A percentile compares a stretch with the other conserved stretches of the same genome.
Conservation (phyloP, 2,113 vertebrate species). For the Marcusenius ussheri region DNA sequence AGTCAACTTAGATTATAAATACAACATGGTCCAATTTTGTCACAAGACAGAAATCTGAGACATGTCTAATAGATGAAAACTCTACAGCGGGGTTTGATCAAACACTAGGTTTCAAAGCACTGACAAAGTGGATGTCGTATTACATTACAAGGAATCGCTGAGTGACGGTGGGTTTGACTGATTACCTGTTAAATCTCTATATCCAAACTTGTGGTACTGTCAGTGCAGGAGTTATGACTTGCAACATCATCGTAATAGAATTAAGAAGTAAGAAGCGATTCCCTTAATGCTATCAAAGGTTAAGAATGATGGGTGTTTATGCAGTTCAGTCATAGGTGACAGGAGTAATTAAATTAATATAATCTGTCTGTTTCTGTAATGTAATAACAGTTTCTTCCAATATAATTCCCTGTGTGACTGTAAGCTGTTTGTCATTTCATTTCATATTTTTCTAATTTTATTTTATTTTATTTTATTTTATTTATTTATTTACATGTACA, state of each 20-base stretch:
- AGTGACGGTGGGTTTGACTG: not conserved
- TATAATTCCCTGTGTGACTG: not conserved
- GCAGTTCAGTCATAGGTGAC: not conserved
- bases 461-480: not conserved
- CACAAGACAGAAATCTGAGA: not conserved
- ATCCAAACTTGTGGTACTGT: not conserved
- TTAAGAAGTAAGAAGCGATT: not conserved
- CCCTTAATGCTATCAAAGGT: not conserved
- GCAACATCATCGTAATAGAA: not conserved
- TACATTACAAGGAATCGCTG: not conserved
- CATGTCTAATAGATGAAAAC: not conserved
- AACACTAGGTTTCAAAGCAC: not conserved
- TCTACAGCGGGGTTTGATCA: not conserved
- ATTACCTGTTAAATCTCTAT: conserved; percentile 9
- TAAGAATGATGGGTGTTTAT: not conserved
- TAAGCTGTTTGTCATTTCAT: conserved; percentile 18
- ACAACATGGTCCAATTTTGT: not conserved
- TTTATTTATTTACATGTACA: conserved; percentile 23
- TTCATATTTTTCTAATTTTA: conserved; percentile 31
- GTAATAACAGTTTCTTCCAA: not conserved
- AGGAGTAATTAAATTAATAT: not conserved
- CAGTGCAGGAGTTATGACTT: not conserved
- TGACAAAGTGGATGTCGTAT: conserved; percentile 9
- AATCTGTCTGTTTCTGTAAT: not conserved
- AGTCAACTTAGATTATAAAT: not conserved